Conservation (phyloP, 1,140 invertebrate species). For the Macrotrachela quadricornifera region DNA sequence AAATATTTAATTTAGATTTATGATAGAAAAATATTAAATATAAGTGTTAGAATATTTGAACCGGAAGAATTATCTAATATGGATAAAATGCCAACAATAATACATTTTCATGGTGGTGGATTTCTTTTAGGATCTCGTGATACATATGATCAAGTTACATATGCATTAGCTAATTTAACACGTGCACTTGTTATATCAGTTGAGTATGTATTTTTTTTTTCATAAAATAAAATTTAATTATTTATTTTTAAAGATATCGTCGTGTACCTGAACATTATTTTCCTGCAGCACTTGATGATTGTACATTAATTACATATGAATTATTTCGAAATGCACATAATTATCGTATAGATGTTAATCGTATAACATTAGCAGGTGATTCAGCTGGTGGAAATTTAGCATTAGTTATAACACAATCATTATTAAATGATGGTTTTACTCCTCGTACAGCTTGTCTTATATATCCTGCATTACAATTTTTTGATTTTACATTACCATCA, state of each 20-base stretch:
- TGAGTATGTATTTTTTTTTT: background rate
- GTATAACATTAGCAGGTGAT: conserved; percentile 2
- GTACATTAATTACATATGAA: background rate
- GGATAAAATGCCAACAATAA: background rate
- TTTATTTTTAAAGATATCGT: background rate
- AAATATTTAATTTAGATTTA: background rate
- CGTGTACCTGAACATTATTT: background rate
- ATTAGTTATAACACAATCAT: background rate
- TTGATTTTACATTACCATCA: conserved; percentile 8
- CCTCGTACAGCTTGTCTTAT: conserved; percentile 2
- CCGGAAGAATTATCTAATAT: background rate
- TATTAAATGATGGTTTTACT: background rate
- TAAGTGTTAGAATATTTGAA: conserved; percentile 1
- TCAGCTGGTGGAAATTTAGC: conserved; percentile 8
- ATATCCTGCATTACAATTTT: conserved; percentile 8
- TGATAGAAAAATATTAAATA: background rate
- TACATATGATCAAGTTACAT: conserved; percentile 6
- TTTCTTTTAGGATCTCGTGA: conserved; percentile 6
- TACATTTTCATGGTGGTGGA: conserved; percentile 6
- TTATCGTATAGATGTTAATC: conserved; percentile 1
- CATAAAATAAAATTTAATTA: too few species aligned
- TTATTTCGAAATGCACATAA: conserved; percentile 1
- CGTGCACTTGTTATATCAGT: conserved; percentile 1
- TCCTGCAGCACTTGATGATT: conserved; percentile 4
- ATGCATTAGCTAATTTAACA: conserved; percentile 3